Percentiles rank a stretch among this genome's conserved stretches.
These are phyloP conservation scores for Chelonus insularis DNA, from an alignment of 1,140 invertebrate species.

Conservation along the genomic window DNA sequence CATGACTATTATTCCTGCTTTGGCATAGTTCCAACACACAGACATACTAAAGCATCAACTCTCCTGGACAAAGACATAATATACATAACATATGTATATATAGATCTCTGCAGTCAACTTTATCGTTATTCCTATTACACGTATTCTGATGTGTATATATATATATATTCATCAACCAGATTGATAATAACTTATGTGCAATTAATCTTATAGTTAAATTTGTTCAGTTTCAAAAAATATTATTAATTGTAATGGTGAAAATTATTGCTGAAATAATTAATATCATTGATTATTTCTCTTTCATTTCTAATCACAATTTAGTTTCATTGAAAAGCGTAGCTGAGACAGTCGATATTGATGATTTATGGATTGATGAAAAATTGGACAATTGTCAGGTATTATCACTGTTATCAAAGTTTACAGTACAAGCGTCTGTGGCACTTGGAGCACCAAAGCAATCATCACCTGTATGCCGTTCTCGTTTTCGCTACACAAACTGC, in stretches of 20 bases:
- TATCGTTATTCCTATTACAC: too few species aligned
- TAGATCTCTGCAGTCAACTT: not conserved
- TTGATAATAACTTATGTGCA: too few species aligned
- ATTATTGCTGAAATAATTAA: too few species aligned
- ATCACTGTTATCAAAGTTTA: too few species aligned
- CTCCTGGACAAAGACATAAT: not conserved
- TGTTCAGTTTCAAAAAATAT: too few species aligned
- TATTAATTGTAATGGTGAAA: too few species aligned
- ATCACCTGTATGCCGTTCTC: not conserved
- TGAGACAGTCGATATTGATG: not conserved
- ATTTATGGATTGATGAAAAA: not conserved
- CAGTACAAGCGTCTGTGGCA: not conserved
- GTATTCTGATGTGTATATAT: not conserved
- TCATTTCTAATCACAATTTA: not conserved
- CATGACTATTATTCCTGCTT: not conserved
- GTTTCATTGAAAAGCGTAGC: not conserved
- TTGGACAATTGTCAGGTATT: not conserved
- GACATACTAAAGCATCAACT: not conserved
- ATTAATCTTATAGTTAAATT: too few species aligned
- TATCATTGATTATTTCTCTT: too few species aligned
- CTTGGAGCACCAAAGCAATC: not conserved
- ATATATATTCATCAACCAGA: too few species aligned
- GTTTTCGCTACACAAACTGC: slow-evolving; percentile 8
- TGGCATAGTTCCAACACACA: slow-evolving; percentile 3
- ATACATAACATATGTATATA: not conserved